phyloP scores from a whole-genome alignment of 2,113 vertebrate genomes.

The Rissa tridactyla region DNA sequence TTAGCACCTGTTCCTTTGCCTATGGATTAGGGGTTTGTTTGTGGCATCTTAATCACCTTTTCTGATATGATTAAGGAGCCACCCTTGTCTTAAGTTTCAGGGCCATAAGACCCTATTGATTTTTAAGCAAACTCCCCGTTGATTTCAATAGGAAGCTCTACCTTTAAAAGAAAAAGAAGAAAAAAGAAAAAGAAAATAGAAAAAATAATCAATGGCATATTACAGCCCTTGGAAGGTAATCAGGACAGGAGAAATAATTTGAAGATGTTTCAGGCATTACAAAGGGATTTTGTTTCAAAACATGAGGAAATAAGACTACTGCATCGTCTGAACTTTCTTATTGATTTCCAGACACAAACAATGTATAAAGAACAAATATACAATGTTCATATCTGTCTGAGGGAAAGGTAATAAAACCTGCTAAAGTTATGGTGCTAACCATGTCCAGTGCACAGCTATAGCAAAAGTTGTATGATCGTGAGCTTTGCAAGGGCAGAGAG shows the following conservation, averaged over 20 bases:
- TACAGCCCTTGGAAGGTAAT: not conserved
- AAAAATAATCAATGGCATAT: not conserved
- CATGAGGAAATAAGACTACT: not conserved
- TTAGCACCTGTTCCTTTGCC: not conserved
- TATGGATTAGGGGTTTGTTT: not conserved
- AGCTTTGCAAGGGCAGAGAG: not conserved
- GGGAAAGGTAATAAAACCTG: not conserved
- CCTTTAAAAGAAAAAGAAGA: not conserved
- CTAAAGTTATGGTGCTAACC: not conserved
- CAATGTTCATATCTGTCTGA: not conserved
- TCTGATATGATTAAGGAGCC: not conserved
- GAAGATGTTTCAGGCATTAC: not conserved
- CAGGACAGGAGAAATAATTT: not conserved
- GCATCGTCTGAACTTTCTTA: not conserved
- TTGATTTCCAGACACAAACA: slow-evolving; percentile 2
- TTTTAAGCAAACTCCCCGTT: not conserved
- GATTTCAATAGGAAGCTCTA: not conserved
- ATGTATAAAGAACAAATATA: not conserved
- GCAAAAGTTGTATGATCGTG: not conserved
- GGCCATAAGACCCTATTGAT: not conserved
- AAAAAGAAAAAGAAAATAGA: no score
- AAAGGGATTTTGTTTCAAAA: slow-evolving; percentile 27
- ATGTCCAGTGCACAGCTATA: not conserved
- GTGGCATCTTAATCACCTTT: slow-evolving; percentile 16
- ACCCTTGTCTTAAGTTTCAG: not conserved